Percentiles rank a stretch among this genome's conserved stretches.
Evolutionary conservation across 2,113 vertebrate genomes (phyloP).

Genomic region (Marcusenius ussheri): DNA sequence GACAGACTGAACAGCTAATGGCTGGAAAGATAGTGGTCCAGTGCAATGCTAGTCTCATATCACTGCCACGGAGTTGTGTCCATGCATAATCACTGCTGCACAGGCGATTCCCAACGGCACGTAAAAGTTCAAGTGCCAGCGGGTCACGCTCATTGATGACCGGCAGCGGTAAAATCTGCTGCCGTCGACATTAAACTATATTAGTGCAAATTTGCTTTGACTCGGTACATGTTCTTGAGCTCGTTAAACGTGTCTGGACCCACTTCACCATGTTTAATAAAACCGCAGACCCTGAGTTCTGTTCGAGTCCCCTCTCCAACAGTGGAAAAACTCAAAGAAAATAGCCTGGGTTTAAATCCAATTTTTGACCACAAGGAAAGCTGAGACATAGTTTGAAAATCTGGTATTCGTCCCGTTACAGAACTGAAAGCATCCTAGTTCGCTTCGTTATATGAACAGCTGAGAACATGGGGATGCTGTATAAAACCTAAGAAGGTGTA

Average conservation of each 20-base stretch:
- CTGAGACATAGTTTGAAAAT: slow-evolving; percentile 36
- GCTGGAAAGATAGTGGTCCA: background rate
- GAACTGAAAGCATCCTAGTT: slow-evolving; percentile 38
- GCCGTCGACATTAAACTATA: slow-evolving; percentile 19
- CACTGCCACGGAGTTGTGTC: background rate
- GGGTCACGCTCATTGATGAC: background rate
- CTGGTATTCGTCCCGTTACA: slow-evolving; percentile 25
- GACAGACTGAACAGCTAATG: background rate
- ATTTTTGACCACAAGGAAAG: slow-evolving; percentile 35
- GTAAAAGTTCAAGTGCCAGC: background rate
- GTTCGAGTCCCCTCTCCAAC: slow-evolving; percentile 1
- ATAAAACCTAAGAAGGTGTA: slow-evolving; percentile 33
- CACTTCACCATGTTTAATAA: slow-evolving; percentile 37
- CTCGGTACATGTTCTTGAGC: slow-evolving; percentile 30
- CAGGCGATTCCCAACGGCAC: background rate
- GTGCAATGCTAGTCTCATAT: background rate
- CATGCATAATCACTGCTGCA: background rate
- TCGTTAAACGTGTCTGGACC: slow-evolving; percentile 33
- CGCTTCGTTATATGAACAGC: slow-evolving; percentile 37
- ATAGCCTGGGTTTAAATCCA: slow-evolving; percentile 32
- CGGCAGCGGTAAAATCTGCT: background rate
- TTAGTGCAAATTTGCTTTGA: slow-evolving; percentile 25
- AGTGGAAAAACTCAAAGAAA: slow-evolving; percentile 35
- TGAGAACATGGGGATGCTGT: slow-evolving; percentile 21
- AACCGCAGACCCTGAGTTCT: slow-evolving; percentile 28